Conservation (phyloP, 2,113 vertebrate species). For the Origma solitaria region DNA sequence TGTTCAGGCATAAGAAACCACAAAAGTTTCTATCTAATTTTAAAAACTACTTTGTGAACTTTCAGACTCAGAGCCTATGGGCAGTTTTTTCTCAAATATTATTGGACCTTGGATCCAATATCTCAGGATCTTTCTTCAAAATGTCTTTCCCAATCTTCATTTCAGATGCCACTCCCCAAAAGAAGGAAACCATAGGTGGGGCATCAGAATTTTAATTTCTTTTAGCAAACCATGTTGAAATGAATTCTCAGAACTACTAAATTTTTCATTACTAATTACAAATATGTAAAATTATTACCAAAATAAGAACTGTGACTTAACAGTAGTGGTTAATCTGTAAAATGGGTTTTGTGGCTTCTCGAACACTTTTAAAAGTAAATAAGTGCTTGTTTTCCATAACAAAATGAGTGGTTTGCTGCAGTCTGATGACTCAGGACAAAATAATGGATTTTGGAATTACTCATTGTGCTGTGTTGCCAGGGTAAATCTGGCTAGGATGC, state of each 20-base stretch:
- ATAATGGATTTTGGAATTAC: conserved; percentile 47
- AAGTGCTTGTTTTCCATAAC: conserved; percentile 45
- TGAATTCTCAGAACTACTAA: background rate
- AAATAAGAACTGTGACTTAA: background rate
- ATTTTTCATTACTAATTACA: background rate
- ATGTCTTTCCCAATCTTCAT: background rate
- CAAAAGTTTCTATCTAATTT: background rate
- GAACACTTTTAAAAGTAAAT: conserved; percentile 21
- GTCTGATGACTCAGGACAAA: conserved; percentile 52
- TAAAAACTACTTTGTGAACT: background rate
- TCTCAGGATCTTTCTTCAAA: background rate
- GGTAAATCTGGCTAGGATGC: conserved; percentile 23
- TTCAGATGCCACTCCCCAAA: background rate
- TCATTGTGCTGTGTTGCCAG: conserved; percentile 36
- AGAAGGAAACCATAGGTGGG: background rate
- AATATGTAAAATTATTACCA: background rate
- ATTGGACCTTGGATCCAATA: background rate
- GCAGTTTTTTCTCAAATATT: background rate
- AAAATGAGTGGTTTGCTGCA: conserved; percentile 27
- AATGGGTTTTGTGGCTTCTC: conserved; percentile 24
- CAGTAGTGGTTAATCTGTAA: conserved; percentile 6
- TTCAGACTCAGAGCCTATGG: background rate
- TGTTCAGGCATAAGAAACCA: background rate
- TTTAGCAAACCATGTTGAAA: background rate
- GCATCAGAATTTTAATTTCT: background rate